These are phyloP conservation scores for Brachionus angularis DNA, from an alignment of 1,140 invertebrate species.

Conservation along the genomic window DNA sequence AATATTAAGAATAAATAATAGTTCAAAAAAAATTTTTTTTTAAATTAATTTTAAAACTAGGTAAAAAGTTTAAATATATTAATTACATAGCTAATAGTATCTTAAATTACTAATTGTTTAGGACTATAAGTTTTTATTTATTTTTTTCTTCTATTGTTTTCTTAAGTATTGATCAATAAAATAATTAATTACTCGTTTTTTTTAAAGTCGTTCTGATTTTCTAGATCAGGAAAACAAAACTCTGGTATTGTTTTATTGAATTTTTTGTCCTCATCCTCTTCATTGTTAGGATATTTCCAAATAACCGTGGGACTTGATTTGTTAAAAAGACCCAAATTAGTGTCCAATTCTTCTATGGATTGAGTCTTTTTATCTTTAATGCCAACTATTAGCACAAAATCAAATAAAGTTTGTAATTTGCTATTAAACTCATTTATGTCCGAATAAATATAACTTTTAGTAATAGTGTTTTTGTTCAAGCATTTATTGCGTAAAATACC, in stretches of 20 bases:
- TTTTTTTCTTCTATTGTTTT: too few species aligned
- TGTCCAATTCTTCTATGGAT: slow-evolving; percentile 13
- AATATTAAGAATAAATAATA: too few species aligned
- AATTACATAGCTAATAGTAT: too few species aligned
- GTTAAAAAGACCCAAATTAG: slow-evolving; percentile 1
- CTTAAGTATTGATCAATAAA: too few species aligned
- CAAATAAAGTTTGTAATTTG: slow-evolving; percentile 1
- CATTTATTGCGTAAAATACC: not conserved
- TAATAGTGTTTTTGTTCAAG: slow-evolving; percentile 13
- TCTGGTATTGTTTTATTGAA: slow-evolving; percentile 20
- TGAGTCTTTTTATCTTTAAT: not conserved
- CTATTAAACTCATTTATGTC: not conserved
- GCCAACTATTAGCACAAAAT: slow-evolving; percentile 26
- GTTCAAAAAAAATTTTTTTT: too few species aligned
- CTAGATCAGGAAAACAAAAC: slow-evolving; percentile 38
- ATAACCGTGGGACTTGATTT: slow-evolving; percentile 18
- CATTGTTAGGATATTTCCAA: slow-evolving; percentile 26
- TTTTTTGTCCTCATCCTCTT: not conserved
- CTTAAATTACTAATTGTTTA: too few species aligned
- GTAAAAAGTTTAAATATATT: too few species aligned
- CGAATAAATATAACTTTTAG: slow-evolving; percentile 29
- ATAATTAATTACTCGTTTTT: slow-evolving; percentile 29
- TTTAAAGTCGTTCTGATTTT: not conserved
- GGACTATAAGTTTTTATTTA: too few species aligned
- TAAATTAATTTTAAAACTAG: too few species aligned